Evolutionary conservation across 2,888 invertebrate species (phyloP).

Genomic region (Lycaena phlaeas): DNA sequence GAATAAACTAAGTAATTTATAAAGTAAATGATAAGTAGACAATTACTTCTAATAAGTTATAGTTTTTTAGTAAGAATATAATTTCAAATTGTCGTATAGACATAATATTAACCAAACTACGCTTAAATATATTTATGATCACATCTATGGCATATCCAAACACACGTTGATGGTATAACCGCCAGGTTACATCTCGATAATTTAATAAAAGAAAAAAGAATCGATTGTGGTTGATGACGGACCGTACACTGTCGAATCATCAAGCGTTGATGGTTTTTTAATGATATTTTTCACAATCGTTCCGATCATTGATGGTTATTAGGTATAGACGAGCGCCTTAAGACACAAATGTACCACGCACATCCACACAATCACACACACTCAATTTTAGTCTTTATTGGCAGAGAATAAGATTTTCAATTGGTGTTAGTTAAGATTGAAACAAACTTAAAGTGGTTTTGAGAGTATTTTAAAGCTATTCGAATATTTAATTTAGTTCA

Average conservation of each 20-base stretch:
- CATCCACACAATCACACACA: conserved; percentile 10
- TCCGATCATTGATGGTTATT: conserved; percentile 70
- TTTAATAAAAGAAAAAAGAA: conserved; percentile 63
- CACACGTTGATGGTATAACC: neutral
- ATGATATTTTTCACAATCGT: conserved; percentile 74
- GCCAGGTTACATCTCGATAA: conserved; percentile 38
- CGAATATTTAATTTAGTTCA: neutral
- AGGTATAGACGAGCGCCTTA: conserved; percentile 59
- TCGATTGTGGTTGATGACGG: conserved; percentile 68
- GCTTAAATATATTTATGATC: no score
- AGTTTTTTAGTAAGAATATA: no score
- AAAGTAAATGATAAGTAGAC: no score
- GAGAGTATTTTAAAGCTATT: neutral
- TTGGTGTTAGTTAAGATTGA: neutral
- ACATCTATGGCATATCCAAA: neutral
- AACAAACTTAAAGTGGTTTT: neutral
- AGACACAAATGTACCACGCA: conserved; percentile 35
- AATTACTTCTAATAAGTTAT: no score
- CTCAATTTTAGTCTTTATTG: neutral
- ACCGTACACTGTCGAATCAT: conserved; percentile 62
- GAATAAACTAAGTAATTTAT: no score
- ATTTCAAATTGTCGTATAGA: no score
- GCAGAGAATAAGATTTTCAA: neutral
- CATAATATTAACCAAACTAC: no score
- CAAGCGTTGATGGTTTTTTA: conserved; percentile 72